Conservation (phyloP, 2,113 vertebrate genomes). For the Mesocricetus auratus region DNA sequence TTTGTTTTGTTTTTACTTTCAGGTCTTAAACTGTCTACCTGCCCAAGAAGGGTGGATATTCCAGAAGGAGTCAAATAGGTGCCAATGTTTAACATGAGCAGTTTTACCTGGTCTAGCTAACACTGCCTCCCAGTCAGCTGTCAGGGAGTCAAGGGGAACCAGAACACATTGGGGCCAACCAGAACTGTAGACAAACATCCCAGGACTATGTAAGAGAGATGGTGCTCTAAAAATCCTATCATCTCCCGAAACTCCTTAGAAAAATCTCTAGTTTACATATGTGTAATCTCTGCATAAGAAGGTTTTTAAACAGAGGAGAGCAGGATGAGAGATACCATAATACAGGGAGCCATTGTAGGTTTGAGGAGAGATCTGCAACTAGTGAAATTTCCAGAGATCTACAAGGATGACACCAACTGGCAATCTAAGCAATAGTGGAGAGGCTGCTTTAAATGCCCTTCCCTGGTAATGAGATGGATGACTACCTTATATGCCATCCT, state of each 20-base stretch:
- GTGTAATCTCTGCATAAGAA: neutral
- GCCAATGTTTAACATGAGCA: neutral
- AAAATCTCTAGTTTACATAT: neutral
- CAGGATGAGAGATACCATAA: too few relatives aligned
- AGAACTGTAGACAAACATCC: constrained; percentile 51
- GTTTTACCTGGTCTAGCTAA: neutral
- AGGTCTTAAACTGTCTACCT: neutral
- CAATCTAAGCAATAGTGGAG: too few relatives aligned
- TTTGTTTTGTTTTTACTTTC: neutral
- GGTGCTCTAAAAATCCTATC: constrained; percentile 8
- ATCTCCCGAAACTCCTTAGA: constrained; percentile 14
- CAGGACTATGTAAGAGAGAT: neutral
- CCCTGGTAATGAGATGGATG: too few relatives aligned
- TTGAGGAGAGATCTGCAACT: too few relatives aligned
- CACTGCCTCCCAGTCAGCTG: neutral
- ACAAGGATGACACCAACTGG: too few relatives aligned
- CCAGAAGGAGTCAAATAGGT: constrained; percentile 28
- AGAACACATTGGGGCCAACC: constrained; percentile 10
- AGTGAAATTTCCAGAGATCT: too few relatives aligned
- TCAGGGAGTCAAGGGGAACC: neutral
- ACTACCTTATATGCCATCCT: too few relatives aligned
- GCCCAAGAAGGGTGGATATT: constrained; percentile 7
- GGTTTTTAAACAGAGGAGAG: too few relatives aligned
- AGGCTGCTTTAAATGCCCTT: too few relatives aligned
- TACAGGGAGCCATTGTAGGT: too few relatives aligned